Evolutionary conservation across 2,888 invertebrate species (phyloP).

Genomic region (Patella pellucida): DNA sequence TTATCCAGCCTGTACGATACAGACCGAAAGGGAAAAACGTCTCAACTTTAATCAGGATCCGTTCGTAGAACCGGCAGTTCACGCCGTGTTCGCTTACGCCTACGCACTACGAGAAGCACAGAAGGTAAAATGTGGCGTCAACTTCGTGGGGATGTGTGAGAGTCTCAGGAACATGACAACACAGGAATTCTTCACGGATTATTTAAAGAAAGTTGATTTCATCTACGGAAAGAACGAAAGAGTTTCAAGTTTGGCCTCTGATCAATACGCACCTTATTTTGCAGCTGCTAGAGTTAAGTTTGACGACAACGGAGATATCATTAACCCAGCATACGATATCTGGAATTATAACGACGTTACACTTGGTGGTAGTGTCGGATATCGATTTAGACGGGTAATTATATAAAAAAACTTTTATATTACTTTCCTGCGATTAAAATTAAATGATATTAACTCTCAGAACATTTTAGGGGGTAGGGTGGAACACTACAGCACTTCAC

Average conservation of each 20-base stretch:
- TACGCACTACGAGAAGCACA: slow-evolving; percentile 61
- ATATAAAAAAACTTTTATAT: too few relatives aligned
- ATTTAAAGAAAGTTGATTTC: slow-evolving; percentile 58
- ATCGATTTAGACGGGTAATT: slow-evolving; percentile 54
- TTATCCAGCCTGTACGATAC: background rate
- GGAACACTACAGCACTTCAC: too few relatives aligned
- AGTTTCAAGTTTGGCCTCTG: slow-evolving; percentile 60
- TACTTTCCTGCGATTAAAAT: too few relatives aligned
- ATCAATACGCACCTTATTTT: slow-evolving; percentile 56
- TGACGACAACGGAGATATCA: slow-evolving; percentile 55
- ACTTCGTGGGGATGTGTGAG: slow-evolving; percentile 49
- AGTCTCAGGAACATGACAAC: slow-evolving; percentile 43
- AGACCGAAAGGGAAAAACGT: slow-evolving; percentile 39
- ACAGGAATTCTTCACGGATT: slow-evolving; percentile 52
- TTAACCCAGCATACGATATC: slow-evolving; percentile 55
- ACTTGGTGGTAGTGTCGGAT: slow-evolving; percentile 28
- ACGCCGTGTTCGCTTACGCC: slow-evolving; percentile 63
- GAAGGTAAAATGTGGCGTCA: slow-evolving; percentile 43
- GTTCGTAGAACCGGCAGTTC: slow-evolving; percentile 64
- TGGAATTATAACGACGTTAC: slow-evolving; percentile 60
- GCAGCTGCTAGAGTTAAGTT: slow-evolving; percentile 53
- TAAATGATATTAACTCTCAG: too few relatives aligned
- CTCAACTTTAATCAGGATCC: slow-evolving; percentile 56
- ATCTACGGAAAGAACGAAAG: slow-evolving; percentile 57
- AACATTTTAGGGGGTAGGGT: too few relatives aligned